A percentile compares a stretch with the other conserved stretches of the same genome.
Conservation (phyloP, 2,797 vertebrate genomes). For the Harpagifer antarcticus region DNA sequence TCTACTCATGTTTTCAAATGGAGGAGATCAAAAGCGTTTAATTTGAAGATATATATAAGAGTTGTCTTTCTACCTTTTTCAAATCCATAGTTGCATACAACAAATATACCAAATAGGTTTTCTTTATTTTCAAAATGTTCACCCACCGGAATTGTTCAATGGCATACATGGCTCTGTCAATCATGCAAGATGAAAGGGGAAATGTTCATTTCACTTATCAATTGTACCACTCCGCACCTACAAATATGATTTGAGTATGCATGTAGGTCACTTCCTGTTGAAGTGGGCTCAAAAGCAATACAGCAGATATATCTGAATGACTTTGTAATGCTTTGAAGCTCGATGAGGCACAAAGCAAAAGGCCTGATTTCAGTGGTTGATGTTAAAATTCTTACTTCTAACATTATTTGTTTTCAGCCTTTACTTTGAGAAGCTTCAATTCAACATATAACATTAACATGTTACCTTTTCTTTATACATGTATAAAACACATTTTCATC, state of each 20-base stretch:
- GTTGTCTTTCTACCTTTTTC: not conserved
- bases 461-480: not conserved
- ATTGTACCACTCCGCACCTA: not conserved
- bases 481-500: constrained; percentile 4
- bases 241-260: not conserved
- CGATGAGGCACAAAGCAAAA: too few relatives aligned
- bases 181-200: not conserved
- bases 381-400: not conserved
- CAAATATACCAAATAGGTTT: not conserved
- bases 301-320: not conserved
- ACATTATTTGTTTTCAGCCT: not conserved
- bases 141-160: not conserved
- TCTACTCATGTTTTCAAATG: not conserved
- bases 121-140: not conserved
- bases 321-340: not conserved
- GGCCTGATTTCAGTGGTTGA: not conserved
- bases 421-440: not conserved
- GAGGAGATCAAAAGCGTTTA: not conserved
- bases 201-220: not conserved
- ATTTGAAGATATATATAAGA: not conserved
- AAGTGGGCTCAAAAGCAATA: not conserved
- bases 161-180: not conserved
- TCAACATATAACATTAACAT: not conserved
- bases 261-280: not conserved
- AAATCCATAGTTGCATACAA: not conserved